Evolutionary conservation across 2,113 vertebrate species (phyloP).

Genomic region (Cettia cetti): DNA sequence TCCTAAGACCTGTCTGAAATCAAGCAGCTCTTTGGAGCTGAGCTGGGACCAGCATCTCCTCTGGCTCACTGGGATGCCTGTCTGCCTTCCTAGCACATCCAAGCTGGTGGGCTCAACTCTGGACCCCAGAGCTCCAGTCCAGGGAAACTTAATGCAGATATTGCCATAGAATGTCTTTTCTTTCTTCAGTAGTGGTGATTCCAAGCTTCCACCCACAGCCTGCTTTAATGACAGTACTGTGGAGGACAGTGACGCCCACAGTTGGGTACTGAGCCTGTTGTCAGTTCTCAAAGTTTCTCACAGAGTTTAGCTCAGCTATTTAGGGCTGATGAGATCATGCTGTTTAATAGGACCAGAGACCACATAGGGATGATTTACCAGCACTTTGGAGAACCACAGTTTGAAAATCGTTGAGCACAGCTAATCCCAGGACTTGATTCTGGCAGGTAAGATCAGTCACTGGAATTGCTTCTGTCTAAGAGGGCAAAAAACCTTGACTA

Average conservation of each 20-base stretch:
- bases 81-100: neutral
- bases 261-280: conserved; percentile 36
- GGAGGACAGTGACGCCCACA: conserved; percentile 60
- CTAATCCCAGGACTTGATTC: neutral
- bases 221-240: conserved; percentile 38
- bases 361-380: neutral
- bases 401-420: neutral
- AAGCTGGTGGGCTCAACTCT: neutral
- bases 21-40: neutral
- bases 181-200: neutral
- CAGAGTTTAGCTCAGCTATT: conserved; percentile 49
- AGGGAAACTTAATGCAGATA: neutral
- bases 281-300: conserved; percentile 44
- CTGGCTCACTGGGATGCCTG: accelerated
- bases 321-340: conserved; percentile 50
- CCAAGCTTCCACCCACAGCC: conserved; percentile 32
- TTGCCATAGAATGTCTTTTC: neutral
- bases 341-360: conserved; percentile 46
- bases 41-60: neutral
- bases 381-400: neutral
- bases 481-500: conserved; percentile 6
- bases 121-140: neutral
- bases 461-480: neutral
- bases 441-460: conserved; percentile 1
- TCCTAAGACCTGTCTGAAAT: neutral